A percentile compares a stretch with the other conserved stretches of the same genome.
Evolutionary conservation across 1,140 invertebrate species (phyloP).

Genomic region (Drosophila subobscura): DNA sequence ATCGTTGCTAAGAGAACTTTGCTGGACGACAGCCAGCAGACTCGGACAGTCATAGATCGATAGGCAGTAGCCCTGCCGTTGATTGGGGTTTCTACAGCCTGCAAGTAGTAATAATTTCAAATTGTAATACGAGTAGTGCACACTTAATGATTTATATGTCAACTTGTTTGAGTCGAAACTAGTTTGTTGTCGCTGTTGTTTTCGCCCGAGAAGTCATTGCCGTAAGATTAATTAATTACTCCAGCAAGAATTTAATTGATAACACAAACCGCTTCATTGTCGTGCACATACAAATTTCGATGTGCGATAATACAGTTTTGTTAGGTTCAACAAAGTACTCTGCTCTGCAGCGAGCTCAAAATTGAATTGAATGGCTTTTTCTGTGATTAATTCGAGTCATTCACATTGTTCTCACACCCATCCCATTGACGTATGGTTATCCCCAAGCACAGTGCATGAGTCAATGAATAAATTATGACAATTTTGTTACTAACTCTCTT

Average conservation of each 20-base stretch:
- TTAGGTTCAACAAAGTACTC: constrained; percentile 22
- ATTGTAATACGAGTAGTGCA: background rate
- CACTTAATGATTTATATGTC: background rate
- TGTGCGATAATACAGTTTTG: constrained; percentile 7
- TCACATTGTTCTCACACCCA: constrained; percentile 7
- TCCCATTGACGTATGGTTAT: constrained; percentile 23
- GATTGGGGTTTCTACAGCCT: constrained; percentile 72
- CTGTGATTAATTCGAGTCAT: constrained; percentile 2
- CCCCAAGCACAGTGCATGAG: constrained; percentile 14
- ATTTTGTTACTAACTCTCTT: constrained; percentile 60
- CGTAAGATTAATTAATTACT: background rate
- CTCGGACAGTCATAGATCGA: constrained; percentile 74
- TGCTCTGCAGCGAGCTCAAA: constrained; percentile 11
- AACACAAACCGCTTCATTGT: constrained; percentile 10
- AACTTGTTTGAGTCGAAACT: constrained; percentile 14
- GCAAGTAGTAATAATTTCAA: background rate
- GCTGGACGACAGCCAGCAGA: constrained; percentile 47
- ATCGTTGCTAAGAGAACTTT: constrained; percentile 6
- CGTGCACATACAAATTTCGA: background rate
- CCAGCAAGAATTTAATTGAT: constrained; percentile 5
- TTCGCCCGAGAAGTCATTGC: background rate
- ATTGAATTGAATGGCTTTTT: constrained; percentile 9
- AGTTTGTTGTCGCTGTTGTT: constrained; percentile 4
- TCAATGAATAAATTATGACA: constrained; percentile 50
- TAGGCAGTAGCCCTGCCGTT: constrained; percentile 55